A percentile compares a stretch with the other conserved stretches of the same genome.
Evolutionary conservation across 2,113 vertebrate species (phyloP).

Genomic region (Oncorhynchus nerka): DNA sequence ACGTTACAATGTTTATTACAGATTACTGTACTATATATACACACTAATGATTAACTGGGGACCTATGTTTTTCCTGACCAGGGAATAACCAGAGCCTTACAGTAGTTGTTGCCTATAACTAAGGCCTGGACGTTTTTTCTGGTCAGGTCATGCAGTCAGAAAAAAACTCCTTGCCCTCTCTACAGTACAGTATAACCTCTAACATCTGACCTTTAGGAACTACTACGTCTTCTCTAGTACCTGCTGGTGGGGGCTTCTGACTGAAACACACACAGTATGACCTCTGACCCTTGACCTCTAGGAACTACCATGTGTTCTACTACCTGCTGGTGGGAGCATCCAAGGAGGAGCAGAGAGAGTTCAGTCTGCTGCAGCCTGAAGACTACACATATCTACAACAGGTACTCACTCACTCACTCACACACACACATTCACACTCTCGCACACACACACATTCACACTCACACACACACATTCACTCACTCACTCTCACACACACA

Average conservation of each 20-base stretch:
- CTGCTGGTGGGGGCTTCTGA: slow-evolving; percentile 91
- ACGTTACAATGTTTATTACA: neutral
- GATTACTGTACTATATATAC: too few species aligned
- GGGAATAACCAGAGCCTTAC: too few species aligned
- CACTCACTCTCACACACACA: too few species aligned
- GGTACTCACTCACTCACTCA: slow-evolving; percentile 68
- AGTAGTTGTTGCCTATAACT: too few species aligned
- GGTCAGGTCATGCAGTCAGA: too few species aligned
- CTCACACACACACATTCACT: too few species aligned
- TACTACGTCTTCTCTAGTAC: slow-evolving; percentile 97
- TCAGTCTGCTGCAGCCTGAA: slow-evolving; percentile 84
- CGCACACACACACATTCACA: slow-evolving; percentile 8
- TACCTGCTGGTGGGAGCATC: slow-evolving; percentile 88
- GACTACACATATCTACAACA: slow-evolving; percentile 97
- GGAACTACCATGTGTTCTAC: slow-evolving; percentile 98
- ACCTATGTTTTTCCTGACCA: too few species aligned
- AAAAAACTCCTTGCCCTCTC: too few species aligned
- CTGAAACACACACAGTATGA: slow-evolving; percentile 87
- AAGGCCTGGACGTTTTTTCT: too few species aligned
- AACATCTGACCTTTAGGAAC: slow-evolving; percentile 76
- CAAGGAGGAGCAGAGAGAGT: slow-evolving; percentile 84
- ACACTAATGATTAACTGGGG: too few species aligned
- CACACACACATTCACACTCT: neutral
- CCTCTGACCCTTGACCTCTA: slow-evolving; percentile 52
- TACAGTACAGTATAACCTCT: neutral